Percentiles rank a stretch among this genome's conserved stretches.
phyloP scores from a whole-genome alignment of 1,140 invertebrate species.

The Carcinoscorpius rotundicauda region DNA sequence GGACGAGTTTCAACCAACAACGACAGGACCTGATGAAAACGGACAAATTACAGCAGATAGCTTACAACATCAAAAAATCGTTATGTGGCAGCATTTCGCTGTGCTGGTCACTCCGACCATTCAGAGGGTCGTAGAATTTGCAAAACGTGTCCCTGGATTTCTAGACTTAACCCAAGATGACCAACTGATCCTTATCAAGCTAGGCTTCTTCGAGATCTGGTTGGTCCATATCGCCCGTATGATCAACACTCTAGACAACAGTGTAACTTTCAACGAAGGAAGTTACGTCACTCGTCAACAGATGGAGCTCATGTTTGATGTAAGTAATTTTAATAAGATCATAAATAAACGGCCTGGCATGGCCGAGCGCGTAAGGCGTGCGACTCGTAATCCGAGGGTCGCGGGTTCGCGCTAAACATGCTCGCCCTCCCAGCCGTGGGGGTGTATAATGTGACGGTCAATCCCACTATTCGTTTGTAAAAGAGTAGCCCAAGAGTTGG shows the following conservation, averaged over 20 bases:
- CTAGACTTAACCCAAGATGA: conserved; percentile 76
- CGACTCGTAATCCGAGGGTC: no score
- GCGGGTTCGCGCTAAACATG: no score
- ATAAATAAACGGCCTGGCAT: no score
- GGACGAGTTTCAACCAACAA: conserved; percentile 22
- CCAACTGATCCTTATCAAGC: conserved; percentile 86
- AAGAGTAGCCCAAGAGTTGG: no score
- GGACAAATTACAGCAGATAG: conserved; percentile 26
- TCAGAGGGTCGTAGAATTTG: conserved; percentile 84
- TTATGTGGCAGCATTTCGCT: conserved; percentile 34
- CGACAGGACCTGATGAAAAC: conserved; percentile 10
- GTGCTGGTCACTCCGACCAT: conserved; percentile 54
- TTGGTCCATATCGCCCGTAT: conserved; percentile 70
- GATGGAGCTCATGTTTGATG: conserved; percentile 84
- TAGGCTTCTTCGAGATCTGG: conserved; percentile 96
- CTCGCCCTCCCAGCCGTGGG: no score
- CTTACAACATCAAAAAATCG: conserved; percentile 34
- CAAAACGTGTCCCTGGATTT: conserved; percentile 82
- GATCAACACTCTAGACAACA: conserved; percentile 48
- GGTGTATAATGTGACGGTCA: no score
- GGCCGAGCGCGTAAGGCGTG: no score
- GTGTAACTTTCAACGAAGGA: conserved; percentile 85
- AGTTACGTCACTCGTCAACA: conserved; percentile 71
- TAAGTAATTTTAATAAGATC: conserved; percentile 41
- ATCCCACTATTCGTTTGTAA: no score